Percentiles rank a stretch among this genome's conserved stretches.
Conservation (phyloP, 2,888 invertebrate genomes). For the Xestia rhomboidea region DNA sequence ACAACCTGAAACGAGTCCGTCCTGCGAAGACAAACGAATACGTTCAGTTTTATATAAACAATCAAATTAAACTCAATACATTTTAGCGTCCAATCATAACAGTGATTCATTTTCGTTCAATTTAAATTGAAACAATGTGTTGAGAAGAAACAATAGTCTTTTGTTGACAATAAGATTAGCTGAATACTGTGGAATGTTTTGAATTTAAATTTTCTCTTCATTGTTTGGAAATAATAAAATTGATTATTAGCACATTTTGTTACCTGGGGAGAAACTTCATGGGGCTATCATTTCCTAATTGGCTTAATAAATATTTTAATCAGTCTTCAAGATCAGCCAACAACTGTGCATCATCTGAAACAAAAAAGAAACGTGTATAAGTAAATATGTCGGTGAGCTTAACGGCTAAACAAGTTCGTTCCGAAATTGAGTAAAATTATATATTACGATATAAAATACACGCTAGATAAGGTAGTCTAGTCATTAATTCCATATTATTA, state of each 20-base stretch:
- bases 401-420: slow-evolving; percentile 71
- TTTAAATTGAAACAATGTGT: slow-evolving; percentile 89
- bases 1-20: slow-evolving; percentile 84
- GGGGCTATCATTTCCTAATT: slow-evolving; percentile 83
- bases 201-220: slow-evolving; percentile 87
- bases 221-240: slow-evolving; percentile 85
- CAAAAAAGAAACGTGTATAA: slow-evolving; percentile 75
- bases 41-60: slow-evolving; percentile 81
- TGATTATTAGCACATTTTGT: slow-evolving; percentile 68
- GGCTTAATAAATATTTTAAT: slow-evolving; percentile 82
- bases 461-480: slow-evolving; percentile 70
- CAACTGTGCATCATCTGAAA: slow-evolving; percentile 83
- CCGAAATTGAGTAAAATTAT: slow-evolving; percentile 75
- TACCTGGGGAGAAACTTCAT: slow-evolving; percentile 83
- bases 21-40: slow-evolving; percentile 74
- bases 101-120: slow-evolving; percentile 87
- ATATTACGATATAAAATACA: slow-evolving; percentile 70
- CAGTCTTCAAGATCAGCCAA: slow-evolving; percentile 87
- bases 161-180: slow-evolving; percentile 90
- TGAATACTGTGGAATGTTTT: slow-evolving; percentile 89
- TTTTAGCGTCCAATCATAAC: slow-evolving; percentile 88
- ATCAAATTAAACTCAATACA: slow-evolving; percentile 88
- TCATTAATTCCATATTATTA: slow-evolving; percentile 77
- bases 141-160: slow-evolving; percentile 88
- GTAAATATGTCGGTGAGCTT: slow-evolving; percentile 63